phyloP scores from a whole-genome alignment of 2,113 vertebrate genomes.

The Ceratotherium simum region DNA sequence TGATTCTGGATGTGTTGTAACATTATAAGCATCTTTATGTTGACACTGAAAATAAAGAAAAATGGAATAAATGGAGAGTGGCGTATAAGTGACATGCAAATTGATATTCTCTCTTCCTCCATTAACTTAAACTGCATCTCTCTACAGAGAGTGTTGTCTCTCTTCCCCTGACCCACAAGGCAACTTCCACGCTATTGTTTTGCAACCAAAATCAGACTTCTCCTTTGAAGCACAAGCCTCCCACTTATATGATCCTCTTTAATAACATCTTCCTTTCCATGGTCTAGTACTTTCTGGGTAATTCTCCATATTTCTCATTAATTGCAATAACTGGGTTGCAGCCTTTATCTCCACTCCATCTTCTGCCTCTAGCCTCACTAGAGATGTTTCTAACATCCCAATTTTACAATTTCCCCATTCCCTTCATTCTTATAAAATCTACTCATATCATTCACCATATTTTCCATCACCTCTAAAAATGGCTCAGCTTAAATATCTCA shows the following conservation, averaged over 20 bases:
- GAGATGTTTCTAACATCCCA: not conserved
- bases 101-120: not conserved
- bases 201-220: not conserved
- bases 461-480: conserved; percentile 25
- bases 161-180: not conserved
- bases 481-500: not conserved
- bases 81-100: not conserved
- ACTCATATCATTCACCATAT: not conserved
- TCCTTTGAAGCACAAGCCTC: not conserved
- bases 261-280: not conserved
- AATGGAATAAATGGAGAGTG: not conserved
- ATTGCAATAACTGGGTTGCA: not conserved
- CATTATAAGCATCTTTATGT: not conserved
- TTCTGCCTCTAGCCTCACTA: not conserved
- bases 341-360: not conserved
- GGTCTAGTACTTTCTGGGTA: not conserved
- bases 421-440: not conserved
- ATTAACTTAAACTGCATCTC: not conserved
- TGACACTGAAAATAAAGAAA: not conserved
- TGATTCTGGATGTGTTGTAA: not conserved
- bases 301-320: not conserved
- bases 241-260: not conserved
- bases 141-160: not conserved
- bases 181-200: not conserved
- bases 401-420: not conserved